These are phyloP conservation scores for Saturnia japonica DNA, from an alignment of 2,888 invertebrate genomes.

Conservation along the genomic window DNA sequence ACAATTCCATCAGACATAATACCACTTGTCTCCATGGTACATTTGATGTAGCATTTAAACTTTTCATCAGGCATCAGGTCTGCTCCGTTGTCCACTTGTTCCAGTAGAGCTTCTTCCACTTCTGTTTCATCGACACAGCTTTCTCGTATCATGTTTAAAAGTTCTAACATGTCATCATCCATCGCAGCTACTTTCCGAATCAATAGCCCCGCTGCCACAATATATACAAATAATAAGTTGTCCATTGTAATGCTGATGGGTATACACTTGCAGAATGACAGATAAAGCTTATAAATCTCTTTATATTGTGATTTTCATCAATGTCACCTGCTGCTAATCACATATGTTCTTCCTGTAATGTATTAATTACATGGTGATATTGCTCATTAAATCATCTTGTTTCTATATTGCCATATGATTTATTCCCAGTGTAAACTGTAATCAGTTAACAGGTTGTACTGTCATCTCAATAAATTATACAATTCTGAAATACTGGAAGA, in stretches of 20 bases:
- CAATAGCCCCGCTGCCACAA: constrained; percentile 16
- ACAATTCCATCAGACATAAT: constrained; percentile 66
- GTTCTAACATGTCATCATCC: constrained; percentile 64
- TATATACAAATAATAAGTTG: constrained; percentile 4
- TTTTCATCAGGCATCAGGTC: constrained; percentile 54
- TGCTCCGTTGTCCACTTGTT: constrained; percentile 60
- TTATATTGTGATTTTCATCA: constrained; percentile 43
- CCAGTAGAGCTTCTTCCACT: constrained; percentile 56
- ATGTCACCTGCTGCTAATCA: constrained; percentile 36
- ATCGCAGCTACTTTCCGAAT: not conserved
- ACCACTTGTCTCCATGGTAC: constrained; percentile 73
- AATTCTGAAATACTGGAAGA: constrained; percentile 27
- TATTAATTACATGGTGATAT: constrained; percentile 46
- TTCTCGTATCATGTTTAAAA: constrained; percentile 65
- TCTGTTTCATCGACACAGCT: constrained; percentile 62
- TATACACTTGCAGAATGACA: constrained; percentile 13
- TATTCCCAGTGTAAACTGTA: constrained; percentile 31
- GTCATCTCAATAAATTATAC: constrained; percentile 53
- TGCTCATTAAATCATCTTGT: constrained; percentile 47
- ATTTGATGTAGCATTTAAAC: constrained; percentile 73
- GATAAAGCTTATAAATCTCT: constrained; percentile 16
- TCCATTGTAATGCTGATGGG: not conserved
- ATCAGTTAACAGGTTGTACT: constrained; percentile 33
- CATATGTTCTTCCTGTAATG: constrained; percentile 32
- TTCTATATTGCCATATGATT: constrained; percentile 34